Conservation (phyloP, 2,888 invertebrate genomes). For the Dascillus cervinus region DNA sequence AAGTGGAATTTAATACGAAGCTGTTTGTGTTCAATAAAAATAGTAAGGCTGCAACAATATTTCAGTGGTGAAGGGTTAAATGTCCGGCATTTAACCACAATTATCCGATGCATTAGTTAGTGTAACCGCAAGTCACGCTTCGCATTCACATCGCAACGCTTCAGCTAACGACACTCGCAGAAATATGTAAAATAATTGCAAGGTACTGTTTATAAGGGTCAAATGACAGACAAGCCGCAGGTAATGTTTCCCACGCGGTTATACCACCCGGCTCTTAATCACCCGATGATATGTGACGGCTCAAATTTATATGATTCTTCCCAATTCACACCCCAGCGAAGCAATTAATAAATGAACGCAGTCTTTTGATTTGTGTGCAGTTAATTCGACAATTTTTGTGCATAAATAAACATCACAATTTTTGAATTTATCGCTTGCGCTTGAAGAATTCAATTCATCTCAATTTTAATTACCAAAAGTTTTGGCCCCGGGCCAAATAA, state of each 20-base stretch:
- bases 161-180: no score
- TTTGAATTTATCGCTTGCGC: slow-evolving; percentile 13
- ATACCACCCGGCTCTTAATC: slow-evolving; percentile 9
- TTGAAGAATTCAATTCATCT: slow-evolving; percentile 23
- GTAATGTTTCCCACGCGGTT: slow-evolving; percentile 9
- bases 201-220: no score
- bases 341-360: slow-evolving; percentile 11
- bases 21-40: no score
- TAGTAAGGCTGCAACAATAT: no score
- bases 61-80: no score
- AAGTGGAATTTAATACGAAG: no score
- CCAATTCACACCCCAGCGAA: slow-evolving; percentile 11
- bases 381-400: not conserved
- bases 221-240: not conserved
- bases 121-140: no score
- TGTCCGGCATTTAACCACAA: no score
- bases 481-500: slow-evolving; percentile 11
- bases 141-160: no score
- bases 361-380: slow-evolving; percentile 10
- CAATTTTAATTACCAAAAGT: slow-evolving; percentile 23
- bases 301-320: slow-evolving; percentile 13
- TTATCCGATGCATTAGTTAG: no score
- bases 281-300: slow-evolving; percentile 9
- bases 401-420: not conserved
- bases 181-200: no score